phyloP scores from a whole-genome alignment of 2,797 vertebrate species.

The Silurus lanzhouensis region DNA sequence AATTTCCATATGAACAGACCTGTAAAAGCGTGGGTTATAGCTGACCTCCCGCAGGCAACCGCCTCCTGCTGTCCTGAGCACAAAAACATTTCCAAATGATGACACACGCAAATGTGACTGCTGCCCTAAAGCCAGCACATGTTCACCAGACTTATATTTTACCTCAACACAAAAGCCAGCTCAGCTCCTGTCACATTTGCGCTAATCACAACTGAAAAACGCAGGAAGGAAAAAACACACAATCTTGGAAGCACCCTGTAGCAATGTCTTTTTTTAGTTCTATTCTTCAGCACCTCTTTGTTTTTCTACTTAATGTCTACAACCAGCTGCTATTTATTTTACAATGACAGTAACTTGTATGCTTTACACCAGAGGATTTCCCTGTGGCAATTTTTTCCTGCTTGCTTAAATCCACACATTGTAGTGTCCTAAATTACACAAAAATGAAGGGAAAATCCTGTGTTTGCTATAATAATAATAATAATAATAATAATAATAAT shows the following conservation, averaged over 20 bases:
- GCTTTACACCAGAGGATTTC: background rate
- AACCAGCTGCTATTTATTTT: background rate
- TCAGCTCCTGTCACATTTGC: conserved; percentile 17
- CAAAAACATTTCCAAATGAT: conserved; percentile 22
- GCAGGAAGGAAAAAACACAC: background rate
- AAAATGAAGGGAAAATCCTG: too few relatives aligned
- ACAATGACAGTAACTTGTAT: background rate
- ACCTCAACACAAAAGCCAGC: conserved; percentile 38
- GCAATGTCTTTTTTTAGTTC: conserved; percentile 41
- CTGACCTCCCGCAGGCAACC: conserved; percentile 10
- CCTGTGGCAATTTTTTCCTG: background rate
- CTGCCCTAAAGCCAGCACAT: conserved; percentile 30
- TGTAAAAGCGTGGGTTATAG: background rate
- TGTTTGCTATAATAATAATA: too few relatives aligned
- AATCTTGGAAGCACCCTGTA: background rate
- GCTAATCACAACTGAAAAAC: conserved; percentile 29
- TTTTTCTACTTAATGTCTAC: background rate
- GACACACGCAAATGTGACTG: conserved; percentile 37
- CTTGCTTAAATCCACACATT: background rate
- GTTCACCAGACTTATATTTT: conserved; percentile 21
- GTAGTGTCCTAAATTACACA: background rate
- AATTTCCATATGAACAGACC: conserved; percentile 11
- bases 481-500: too few relatives aligned
- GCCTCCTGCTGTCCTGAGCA: conserved; percentile 11
- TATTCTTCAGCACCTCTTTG: background rate